Base-by-base conservation (phyloP, 92 coral and sea anemone species). In the Diadumene lineata region DNA sequence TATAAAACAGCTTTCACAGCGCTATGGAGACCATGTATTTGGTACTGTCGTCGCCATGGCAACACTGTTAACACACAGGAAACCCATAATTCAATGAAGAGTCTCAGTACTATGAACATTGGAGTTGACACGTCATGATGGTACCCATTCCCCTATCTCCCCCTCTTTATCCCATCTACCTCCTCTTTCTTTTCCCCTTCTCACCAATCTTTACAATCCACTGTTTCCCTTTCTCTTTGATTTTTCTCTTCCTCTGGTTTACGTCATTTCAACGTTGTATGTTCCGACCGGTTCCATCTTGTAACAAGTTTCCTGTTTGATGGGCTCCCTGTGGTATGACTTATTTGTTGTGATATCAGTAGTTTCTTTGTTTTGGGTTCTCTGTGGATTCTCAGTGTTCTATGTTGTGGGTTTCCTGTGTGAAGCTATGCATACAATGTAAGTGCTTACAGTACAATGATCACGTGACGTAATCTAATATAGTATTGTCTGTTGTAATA, bases 1-100 rank as follows among this genome's bases (percentile, higher is more conserved):
- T 86, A 89, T 24, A 81, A 85, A 34, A 72, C 65, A 33, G 92
- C 83, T 0, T 80, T 92, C 69, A 18, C 69, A 17, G 26, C 60
- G 1, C 11, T 77, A 30, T 64, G 71, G n/a, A 68, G 43, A 16
- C 82, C 87, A 0, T 66, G 72, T 34, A 34, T 43, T 43, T 0
- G 0, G 22, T 13, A 34, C 1, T 66, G 72, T 2, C 51, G 51
- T 33, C 72, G 72, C 11, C 50, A 66, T 38, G 43, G 53, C 34
- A 66, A 66, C 56, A 33, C 72, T n/a, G 24, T 66, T 9, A 22
- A 58, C 17, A 58, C 64, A 58, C 64, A 58, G 64, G 64, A 26
- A 58, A 58, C 64, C 64, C 64, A 58, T 23, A 3, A 58, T 32
- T 22, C 64, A 10, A 58, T 58, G 64, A 58, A 58, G 31, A 10